phyloP scores from a whole-genome alignment of 2,888 invertebrate genomes.

The Chloroclysta siterata region DNA sequence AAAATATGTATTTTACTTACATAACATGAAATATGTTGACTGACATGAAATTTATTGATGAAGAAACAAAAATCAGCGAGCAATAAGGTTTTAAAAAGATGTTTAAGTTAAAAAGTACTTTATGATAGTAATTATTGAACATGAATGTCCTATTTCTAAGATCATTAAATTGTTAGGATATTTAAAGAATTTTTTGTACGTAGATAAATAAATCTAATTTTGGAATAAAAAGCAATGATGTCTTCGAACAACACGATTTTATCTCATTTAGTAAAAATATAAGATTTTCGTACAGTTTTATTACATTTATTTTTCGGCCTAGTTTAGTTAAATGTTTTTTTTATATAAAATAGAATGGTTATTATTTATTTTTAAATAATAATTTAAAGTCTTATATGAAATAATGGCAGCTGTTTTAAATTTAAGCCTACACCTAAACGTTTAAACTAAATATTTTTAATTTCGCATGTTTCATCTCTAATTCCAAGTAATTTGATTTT shows the following conservation, averaged over 20 bases:
- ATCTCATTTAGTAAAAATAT: conserved; percentile 27
- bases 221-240: conserved; percentile 25
- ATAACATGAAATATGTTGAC: conserved; percentile 3
- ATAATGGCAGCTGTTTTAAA: not conserved
- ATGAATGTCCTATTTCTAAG: conserved; percentile 17
- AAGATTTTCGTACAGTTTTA: not conserved
- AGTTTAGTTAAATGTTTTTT: not conserved
- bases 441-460: not conserved
- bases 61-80: not conserved
- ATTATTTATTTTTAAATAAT: not conserved
- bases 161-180: conserved; percentile 23
- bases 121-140: not conserved
- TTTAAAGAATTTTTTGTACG: conserved; percentile 32
- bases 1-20: conserved; percentile 1
- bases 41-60: not conserved
- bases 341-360: not conserved
- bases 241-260: conserved; percentile 25
- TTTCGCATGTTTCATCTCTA: not conserved
- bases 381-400: not conserved
- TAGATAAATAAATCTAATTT: conserved; percentile 30
- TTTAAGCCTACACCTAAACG: not conserved
- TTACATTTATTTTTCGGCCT: conserved; percentile 15
- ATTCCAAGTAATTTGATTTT: too few species aligned
- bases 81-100: not conserved
- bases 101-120: conserved; percentile 2